Conservation (phyloP, 2,113 vertebrate species). For the Myodes glareolus region DNA sequence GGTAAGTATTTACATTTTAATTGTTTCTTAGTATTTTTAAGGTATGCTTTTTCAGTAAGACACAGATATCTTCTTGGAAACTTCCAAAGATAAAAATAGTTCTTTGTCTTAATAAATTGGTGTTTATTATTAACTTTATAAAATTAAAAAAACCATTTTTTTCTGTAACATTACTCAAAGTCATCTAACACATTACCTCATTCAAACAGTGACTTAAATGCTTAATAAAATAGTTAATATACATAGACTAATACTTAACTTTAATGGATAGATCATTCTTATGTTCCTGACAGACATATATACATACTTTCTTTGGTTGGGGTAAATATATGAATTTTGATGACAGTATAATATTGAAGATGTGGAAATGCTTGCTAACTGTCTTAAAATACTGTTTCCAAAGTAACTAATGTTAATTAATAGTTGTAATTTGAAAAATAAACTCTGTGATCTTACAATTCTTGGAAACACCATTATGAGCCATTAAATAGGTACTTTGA, state of each 20-base stretch:
- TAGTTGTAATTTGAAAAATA: constrained; percentile 48
- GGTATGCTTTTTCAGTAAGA: not conserved
- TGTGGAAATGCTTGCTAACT: not conserved
- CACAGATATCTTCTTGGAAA: not conserved
- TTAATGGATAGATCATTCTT: constrained; percentile 27
- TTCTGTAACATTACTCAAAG: not conserved
- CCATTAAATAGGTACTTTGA: not conserved
- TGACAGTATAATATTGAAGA: constrained; percentile 46
- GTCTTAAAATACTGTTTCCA: constrained; percentile 40
- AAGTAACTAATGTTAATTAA: constrained; percentile 40
- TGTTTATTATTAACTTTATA: constrained; percentile 3
- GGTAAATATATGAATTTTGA: not conserved
- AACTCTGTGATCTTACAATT: constrained; percentile 22
- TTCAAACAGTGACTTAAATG: constrained; percentile 37
- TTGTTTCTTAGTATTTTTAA: constrained; percentile 30
- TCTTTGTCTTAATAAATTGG: constrained; percentile 41
- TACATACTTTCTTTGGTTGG: not conserved
- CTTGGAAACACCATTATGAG: constrained; percentile 31
- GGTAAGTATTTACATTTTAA: constrained; percentile 68
- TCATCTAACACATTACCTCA: not conserved
- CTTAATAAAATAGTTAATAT: not conserved
- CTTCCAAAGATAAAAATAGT: not conserved
- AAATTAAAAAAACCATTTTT: constrained; percentile 35
- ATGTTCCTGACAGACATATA: not conserved
- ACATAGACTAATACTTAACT: not conserved